Evolutionary conservation across 2,797 vertebrate genomes (phyloP), one percentile per base, ranked within the genome.

Genomic region (Carduelis carduelis): DNA sequence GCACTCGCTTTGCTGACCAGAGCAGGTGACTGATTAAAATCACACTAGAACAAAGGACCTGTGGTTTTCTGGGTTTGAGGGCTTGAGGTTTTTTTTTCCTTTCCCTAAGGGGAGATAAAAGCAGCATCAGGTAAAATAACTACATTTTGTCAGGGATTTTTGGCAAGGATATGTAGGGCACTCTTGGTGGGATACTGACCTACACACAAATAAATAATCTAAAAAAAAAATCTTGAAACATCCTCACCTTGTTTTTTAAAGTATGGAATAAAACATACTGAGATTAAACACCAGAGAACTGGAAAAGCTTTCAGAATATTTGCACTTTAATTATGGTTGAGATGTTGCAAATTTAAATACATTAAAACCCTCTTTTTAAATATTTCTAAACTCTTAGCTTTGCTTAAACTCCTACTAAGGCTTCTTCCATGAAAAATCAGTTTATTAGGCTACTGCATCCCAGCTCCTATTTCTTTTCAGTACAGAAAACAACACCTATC

Each of bases 1-100:
- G 87, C 50, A 88, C 82, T 71, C 79, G 93, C 86, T 95, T 39
- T 90, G 85, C 80, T 96, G 96, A 95, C 93, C 94, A 84, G 63
- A 76, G 59, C 9, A 3, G 41, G 35, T 44, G 57, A 56, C 66
- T 88, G 85, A 94, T 95, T 86, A 95, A 44, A 82, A 94, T 93
- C 80, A 75, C 39, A 35, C 32, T 28, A 90, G 60, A 96, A 95
- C 89, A 95, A 93, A 94, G 57, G 39, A 70, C 2, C 12, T 41
- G 74, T 39, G 93, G 83, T 71, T 95, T 92, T 43, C 77, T 53
- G 56, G 43, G 35, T 84, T 81, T 90, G 60, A 95, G 56, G 80
- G 19, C 37, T 87, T 34, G 12, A 69, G 32, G 3, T 0, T 22
- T 57, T 57, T 57, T 39, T 44, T 63, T 27, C 2, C 22, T 32